Evolutionary conservation across 2,113 vertebrate genomes (phyloP), one percentile per base, ranked within the genome.

Genomic region (Trematomus loennbergii): DNA sequence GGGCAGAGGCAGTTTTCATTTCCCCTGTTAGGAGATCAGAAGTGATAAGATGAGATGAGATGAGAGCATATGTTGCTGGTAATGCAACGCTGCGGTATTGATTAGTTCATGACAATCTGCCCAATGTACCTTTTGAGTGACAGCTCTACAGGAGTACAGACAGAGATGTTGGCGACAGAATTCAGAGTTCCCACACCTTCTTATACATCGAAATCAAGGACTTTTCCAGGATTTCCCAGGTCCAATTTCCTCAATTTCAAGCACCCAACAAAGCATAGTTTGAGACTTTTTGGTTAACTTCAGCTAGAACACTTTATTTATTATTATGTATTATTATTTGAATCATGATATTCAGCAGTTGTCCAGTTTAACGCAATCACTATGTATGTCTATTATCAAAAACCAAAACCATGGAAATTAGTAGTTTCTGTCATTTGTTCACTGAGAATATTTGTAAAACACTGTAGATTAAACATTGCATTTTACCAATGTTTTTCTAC

Each of bases 1-100:
- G 72, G 86, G 78, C 72, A 70, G 73, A 76, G 75, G 58, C 71
- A 57, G 52, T 62, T 83, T 82, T 76, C 58, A 89, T 82, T 84
- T 82, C 77, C 73, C 60, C 73, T 12, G 22, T 75, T 55, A 74
- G 50, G 69, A 72, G 53, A 75, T 88, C 55, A 57, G 55, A 88
- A 65, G 68, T 12, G 61, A 75, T 12, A 58, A 40, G 63, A 75
- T 12, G 62, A 40, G 63, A 75, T 7, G 52, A 18, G n/a, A 68
- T 76, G 46, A 75, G 69, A 25, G 22, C 62, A 70, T 60, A 11
- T 48, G 58, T 63, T 65, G 79, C 9, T 25, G 61, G 18, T 57
- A 25, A 33, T 40, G 46, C 55, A 5, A 15, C 17, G 55, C 62
- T 20, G 62, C 73, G 55, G 12, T 50, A 68, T 79, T 40, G 69